phyloP scores from a whole-genome alignment of 2,888 invertebrate genomes.

The Drosophila robusta region DNA sequence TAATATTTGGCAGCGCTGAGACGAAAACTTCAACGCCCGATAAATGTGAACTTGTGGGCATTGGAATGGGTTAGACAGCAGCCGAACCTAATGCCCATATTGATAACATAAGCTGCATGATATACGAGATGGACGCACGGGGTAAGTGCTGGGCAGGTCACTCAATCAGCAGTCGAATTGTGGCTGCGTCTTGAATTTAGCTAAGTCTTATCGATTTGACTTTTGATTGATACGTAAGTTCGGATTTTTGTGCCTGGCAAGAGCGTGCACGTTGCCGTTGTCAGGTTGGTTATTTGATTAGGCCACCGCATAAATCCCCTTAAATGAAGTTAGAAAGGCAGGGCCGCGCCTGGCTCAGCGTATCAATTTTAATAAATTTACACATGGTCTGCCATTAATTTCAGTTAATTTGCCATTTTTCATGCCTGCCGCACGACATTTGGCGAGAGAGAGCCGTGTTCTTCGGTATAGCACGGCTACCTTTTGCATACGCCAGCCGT shows the following conservation, averaged over 20 bases:
- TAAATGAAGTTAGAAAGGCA: conserved; percentile 74
- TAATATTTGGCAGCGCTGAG: conserved; percentile 62
- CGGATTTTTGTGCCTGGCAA: conserved; percentile 35
- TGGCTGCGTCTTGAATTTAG: conserved; percentile 28
- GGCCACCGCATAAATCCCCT: conserved; percentile 62
- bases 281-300: conserved; percentile 59
- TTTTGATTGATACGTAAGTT: conserved; percentile 71
- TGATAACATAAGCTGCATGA: conserved; percentile 76
- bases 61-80: conserved; percentile 7
- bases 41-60: conserved; percentile 26
- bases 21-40: conserved; percentile 55
- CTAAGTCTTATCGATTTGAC: conserved; percentile 77
- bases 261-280: conserved; percentile 18
- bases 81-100: conserved; percentile 64
- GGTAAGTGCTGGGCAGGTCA: conserved; percentile 5
- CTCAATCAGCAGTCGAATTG: conserved; percentile 50
- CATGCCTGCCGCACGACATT: conserved; percentile 69
- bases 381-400: conserved; percentile 75
- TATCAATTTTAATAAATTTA: conserved; percentile 80
- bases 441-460: conserved; percentile 11
- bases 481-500: conserved; percentile 62
- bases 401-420: conserved; percentile 78
- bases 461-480: conserved; percentile 25
- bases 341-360: conserved; percentile 43
- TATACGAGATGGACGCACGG: conserved; percentile 40